These are phyloP conservation scores for Piscicola geometra DNA, from an alignment of 2,888 invertebrate species.

Conservation along the genomic window DNA sequence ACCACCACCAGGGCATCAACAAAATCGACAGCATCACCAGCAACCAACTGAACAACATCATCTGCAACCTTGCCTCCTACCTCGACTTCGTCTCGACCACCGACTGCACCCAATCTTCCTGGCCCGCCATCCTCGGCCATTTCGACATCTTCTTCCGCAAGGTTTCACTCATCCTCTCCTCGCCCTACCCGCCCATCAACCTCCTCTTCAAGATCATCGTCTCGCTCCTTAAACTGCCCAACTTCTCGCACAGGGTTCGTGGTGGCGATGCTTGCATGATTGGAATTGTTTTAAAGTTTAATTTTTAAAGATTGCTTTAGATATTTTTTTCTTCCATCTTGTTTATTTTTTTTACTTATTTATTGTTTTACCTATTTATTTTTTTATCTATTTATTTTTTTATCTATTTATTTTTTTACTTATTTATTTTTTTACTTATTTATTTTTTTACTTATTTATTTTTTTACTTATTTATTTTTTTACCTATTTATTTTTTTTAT, in stretches of 20 bases:
- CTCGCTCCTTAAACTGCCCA: constrained; percentile 72
- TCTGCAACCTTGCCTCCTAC: constrained; percentile 79
- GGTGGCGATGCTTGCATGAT: no score
- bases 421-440: no score
- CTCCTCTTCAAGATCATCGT: constrained; percentile 57
- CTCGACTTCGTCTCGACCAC: constrained; percentile 74
- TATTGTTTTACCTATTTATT: no score
- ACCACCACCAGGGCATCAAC: constrained; percentile 63
- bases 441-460: no score
- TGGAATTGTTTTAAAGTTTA: not conserved
- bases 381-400: no score
- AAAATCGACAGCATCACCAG: constrained; percentile 69
- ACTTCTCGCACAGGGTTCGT: constrained; percentile 72
- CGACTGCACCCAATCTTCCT: constrained; percentile 70
- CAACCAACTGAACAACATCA: constrained; percentile 45
- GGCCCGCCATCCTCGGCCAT: constrained; percentile 76
- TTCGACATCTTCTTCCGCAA: constrained; percentile 78
- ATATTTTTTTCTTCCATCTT: not conserved
- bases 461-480: no score
- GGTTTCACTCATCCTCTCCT: constrained; percentile 50
- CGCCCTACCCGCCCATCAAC: constrained; percentile 53
- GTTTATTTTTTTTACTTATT: no score
- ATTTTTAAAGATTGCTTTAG: not conserved
- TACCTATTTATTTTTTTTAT: no score
- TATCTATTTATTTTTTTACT: no score